Evolutionary conservation across 30 jellyfish, hydroid and myxozoan species (phyloP).

Genomic region (Sanderia malayensis): DNA sequence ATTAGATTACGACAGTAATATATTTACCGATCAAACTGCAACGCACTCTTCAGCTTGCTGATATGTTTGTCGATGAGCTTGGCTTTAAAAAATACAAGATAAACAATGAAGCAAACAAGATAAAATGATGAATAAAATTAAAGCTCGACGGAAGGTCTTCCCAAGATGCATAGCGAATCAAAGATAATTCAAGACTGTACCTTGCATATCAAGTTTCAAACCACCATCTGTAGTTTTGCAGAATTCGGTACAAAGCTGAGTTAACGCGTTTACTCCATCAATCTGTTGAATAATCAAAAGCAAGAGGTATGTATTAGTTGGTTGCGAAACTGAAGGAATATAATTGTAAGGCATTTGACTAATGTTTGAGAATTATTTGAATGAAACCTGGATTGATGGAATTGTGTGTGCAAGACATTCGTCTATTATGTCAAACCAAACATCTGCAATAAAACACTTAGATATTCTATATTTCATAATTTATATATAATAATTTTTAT

Average conservation of each 20-base stretch:
- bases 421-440: constrained; percentile 67
- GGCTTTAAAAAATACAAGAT: neutral
- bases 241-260: constrained; percentile 4
- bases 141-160: neutral
- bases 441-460: constrained; percentile 38
- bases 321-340: too few species aligned
- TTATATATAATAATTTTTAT: too few species aligned
- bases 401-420: constrained; percentile 67
- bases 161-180: neutral
- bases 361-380: neutral
- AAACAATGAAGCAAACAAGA: neutral
- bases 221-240: constrained; percentile 5
- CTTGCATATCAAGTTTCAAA: neutral
- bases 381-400: constrained; percentile 58
- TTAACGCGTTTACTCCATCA: constrained; percentile 7
- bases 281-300: neutral
- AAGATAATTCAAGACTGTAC: neutral
- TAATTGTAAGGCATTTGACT: too few species aligned
- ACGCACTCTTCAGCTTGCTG: constrained; percentile 36
- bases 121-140: too few species aligned
- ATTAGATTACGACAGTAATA: too few species aligned
- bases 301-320: neutral
- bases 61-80: neutral
- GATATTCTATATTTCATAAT: too few species aligned
- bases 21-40: constrained; percentile 59